These are phyloP conservation scores for Dryobota labecula DNA, from an alignment of 2,888 invertebrate species.

Conservation along the genomic window DNA sequence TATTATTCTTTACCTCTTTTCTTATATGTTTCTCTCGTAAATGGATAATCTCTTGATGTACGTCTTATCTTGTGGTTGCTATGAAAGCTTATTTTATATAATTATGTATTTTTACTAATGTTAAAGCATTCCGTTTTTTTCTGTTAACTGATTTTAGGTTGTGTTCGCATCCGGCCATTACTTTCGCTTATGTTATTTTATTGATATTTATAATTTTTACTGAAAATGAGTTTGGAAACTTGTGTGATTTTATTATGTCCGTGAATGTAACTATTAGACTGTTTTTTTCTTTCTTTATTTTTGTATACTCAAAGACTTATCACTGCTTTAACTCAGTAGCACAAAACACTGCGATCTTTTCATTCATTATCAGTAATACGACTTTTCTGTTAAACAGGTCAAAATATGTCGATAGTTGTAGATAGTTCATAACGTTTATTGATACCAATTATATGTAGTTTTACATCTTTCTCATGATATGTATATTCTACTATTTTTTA, in stretches of 20 bases:
- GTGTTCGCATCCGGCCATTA: slow-evolving; percentile 79
- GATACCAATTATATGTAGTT: slow-evolving; percentile 34
- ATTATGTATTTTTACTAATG: slow-evolving; percentile 54
- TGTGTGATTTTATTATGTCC: slow-evolving; percentile 25
- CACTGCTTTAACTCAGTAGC: slow-evolving; percentile 36
- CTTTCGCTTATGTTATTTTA: slow-evolving; percentile 53
- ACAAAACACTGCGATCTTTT: slow-evolving; percentile 39
- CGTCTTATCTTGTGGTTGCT: slow-evolving; percentile 43
- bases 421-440: slow-evolving; percentile 40
- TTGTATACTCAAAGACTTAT: background rate
- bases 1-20: slow-evolving; percentile 65
- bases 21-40: slow-evolving; percentile 53
- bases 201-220: slow-evolving; percentile 40
- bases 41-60: slow-evolving; percentile 54
- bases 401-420: slow-evolving; percentile 38
- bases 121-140: slow-evolving; percentile 59
- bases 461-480: slow-evolving; percentile 33
- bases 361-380: slow-evolving; percentile 2
- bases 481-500: slow-evolving; percentile 60
- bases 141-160: slow-evolving; percentile 70
- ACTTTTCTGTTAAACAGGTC: slow-evolving; percentile 50
- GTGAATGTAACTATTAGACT: slow-evolving; percentile 25
- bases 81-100: slow-evolving; percentile 30
- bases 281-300: slow-evolving; percentile 27
- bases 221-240: slow-evolving; percentile 13